Evolutionary conservation across 1,140 invertebrate genomes (phyloP), one percentile per base, ranked within the genome.

Genomic region (Geopemphigus sp.): DNA sequence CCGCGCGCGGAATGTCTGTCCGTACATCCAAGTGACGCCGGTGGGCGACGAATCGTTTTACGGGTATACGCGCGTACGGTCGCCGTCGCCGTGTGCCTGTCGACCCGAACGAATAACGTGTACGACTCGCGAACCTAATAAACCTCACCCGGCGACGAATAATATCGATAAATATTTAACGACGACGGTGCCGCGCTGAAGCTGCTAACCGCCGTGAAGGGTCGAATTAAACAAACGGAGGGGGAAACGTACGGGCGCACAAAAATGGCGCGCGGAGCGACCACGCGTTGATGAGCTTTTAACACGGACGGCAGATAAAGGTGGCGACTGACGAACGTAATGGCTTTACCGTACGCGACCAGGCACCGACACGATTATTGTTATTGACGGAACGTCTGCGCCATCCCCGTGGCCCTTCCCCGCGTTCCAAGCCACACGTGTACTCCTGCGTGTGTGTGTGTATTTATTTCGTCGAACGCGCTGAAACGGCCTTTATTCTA

Each of bases 231-330:
- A 50, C 17, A 47, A n/a, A 14, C 14, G 2, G 14, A 39, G 59
- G 12, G 45, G 47, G 47, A 47, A 61, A 24, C 12, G 14, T 19
- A 61, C 14, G 12, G 14, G 14, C 5, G 56, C 19, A 56, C 17
- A 73, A 17, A 73, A 76, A 59, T 39, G 59, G 56, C 39, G 32
- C 26, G 53, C 5, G 17, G 53, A n/a, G 15, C 6, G 50, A 26
- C 15, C 17, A n/a, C n/a, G 22, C 32, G 45, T 76, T 76, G 73
- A 76, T 76, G 73, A 59, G 73, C 56, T 76, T 76, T 59, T 39
- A 61, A 76, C 73, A 76, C 73, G 73, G 73, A 76, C 26, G 59
- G 47, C 73, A 76, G 56, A 56, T 76, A 76, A 76, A 76, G 73
- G 73, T 76, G 53, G 50, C 66, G 47, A 50, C 66, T 68, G 66